A percentile compares a stretch with the other conserved stretches of the same genome.
These are phyloP conservation scores for Leptarthrus brevirostris DNA, from an alignment of 2,888 invertebrate genomes.

Conservation along the genomic window DNA sequence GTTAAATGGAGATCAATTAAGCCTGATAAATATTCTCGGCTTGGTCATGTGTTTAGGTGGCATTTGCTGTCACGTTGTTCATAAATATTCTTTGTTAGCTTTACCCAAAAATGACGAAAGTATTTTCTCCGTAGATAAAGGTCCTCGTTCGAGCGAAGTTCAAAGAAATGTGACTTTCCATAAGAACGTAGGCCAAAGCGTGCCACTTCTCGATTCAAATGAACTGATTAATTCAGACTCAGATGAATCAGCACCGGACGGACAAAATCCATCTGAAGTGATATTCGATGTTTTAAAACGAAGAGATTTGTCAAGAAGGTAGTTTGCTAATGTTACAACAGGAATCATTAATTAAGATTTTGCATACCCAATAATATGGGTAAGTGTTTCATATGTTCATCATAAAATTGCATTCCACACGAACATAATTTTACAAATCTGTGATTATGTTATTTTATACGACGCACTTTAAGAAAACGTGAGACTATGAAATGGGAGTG, in stretches of 20 bases:
- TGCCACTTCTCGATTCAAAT: conserved; percentile 63
- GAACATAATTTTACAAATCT: conserved; percentile 13
- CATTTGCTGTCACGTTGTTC: conserved; percentile 84
- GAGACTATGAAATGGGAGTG: too few species aligned
- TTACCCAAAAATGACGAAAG: conserved; percentile 1
- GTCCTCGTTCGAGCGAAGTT: conserved; percentile 30
- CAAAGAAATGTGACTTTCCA: conserved; percentile 52
- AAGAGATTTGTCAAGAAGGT: conserved; percentile 63
- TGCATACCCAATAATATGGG: not conserved
- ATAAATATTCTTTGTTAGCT: conserved; percentile 70
- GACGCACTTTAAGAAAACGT: too few species aligned
- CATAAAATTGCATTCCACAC: conserved; percentile 7
- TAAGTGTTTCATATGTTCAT: not conserved
- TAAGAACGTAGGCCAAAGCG: conserved; percentile 58
- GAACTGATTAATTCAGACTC: conserved; percentile 60
- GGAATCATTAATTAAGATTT: not conserved
- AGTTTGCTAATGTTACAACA: conserved; percentile 4
- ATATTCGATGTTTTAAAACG: conserved; percentile 71
- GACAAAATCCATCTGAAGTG: conserved; percentile 69
- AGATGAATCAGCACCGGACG: conserved; percentile 66
- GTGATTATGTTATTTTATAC: conserved; percentile 7
- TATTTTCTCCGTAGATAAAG: conserved; percentile 19
- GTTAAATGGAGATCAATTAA: conserved; percentile 87
- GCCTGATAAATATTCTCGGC: conserved; percentile 84
- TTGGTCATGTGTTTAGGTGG: conserved; percentile 88